phyloP scores from a whole-genome alignment of 2,113 vertebrate species.

The Labeo catla region DNA sequence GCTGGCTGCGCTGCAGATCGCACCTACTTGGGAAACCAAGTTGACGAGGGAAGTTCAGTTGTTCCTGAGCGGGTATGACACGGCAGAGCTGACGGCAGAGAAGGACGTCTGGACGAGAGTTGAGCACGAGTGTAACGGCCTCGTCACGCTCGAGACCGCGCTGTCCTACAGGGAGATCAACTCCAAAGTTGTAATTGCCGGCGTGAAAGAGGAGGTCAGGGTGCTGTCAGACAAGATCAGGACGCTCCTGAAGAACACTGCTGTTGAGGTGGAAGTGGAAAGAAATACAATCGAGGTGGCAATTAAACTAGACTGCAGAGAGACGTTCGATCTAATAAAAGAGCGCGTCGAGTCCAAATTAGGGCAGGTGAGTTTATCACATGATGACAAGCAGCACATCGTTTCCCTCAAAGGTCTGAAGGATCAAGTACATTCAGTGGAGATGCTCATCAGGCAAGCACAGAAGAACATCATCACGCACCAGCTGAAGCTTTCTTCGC shows the following conservation, averaged over 20 bases:
- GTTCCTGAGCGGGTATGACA: conserved; percentile 50
- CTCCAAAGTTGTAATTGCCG: conserved; percentile 54
- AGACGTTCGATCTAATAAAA: conserved; percentile 58
- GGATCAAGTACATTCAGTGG: conserved; percentile 51
- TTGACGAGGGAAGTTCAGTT: conserved; percentile 41
- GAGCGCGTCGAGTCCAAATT: conserved; percentile 47
- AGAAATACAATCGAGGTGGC: conserved; percentile 56
- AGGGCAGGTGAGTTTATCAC: conserved; percentile 42
- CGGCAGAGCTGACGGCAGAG: conserved; percentile 34
- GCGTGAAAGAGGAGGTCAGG: conserved; percentile 38
- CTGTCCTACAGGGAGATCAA: conserved; percentile 42
- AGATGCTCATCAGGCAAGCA: conserved; percentile 46
- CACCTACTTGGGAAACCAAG: conserved; percentile 58
- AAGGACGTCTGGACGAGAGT: conserved; percentile 60
- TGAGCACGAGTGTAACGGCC: conserved; percentile 7
- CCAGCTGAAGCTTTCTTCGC: conserved; percentile 48
- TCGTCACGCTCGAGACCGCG: conserved; percentile 25
- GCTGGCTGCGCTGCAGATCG: conserved; percentile 53
- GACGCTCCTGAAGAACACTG: conserved; percentile 44
- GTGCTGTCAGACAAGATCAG: conserved; percentile 39
- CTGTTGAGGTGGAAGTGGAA: conserved; percentile 50
- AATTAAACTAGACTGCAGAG: conserved; percentile 51
- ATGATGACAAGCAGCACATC: conserved; percentile 47
- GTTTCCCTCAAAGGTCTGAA: conserved; percentile 59
- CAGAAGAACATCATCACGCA: conserved; percentile 45